Base-by-base conservation (phyloP, 2,888 invertebrate species). In the Ferdinandea cuprea region DNA sequence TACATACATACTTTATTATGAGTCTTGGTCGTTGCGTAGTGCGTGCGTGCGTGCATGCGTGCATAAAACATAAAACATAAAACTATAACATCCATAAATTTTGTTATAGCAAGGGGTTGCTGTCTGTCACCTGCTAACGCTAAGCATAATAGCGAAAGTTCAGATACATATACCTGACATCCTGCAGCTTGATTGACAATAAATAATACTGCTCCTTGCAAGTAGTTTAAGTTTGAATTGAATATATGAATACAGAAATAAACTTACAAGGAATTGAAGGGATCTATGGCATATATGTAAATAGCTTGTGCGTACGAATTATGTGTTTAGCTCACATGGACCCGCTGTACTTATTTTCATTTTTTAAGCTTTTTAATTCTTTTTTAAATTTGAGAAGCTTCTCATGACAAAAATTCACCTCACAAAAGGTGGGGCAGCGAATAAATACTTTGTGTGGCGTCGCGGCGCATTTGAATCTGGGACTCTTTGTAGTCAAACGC, bases 91-190 rank as follows among this genome's bases (percentile, higher is more conserved):
- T 37, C 44, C 61, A 69, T 77, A 77, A 59, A 77, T 69, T 69
- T 52, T 25, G n/a, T 13, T 54, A 6, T n/a, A 59, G 17, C 58
- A 42, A 46, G 19, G 61, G 61, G 44, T 61, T 46, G 32, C 30
- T 46, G 19, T 44, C 30, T 46, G 19, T 44, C 65, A 17, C 25
- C 17, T 50, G 65, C 35, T 25, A n/a, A 21, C 11, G 15, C 1
- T 35, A 17, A 8, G n/a, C 13, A 40, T 50, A 50, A 13, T 37
- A 50, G 32, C 8, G 32, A 8, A 19, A 13, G 4, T 66, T 35
- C 15, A 35, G 56, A 56, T 56, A 71, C 77, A 56, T 56, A 71
- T 72, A 78, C 72, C 65, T 78, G 71, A 78, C 56, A 71, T 58
- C 8, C 17, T 65, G 63, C 58, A 63, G 61, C 28, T 61, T 48